Base-by-base conservation (phyloP, 2,888 invertebrate genomes). In the Iselma pallidipennis region DNA sequence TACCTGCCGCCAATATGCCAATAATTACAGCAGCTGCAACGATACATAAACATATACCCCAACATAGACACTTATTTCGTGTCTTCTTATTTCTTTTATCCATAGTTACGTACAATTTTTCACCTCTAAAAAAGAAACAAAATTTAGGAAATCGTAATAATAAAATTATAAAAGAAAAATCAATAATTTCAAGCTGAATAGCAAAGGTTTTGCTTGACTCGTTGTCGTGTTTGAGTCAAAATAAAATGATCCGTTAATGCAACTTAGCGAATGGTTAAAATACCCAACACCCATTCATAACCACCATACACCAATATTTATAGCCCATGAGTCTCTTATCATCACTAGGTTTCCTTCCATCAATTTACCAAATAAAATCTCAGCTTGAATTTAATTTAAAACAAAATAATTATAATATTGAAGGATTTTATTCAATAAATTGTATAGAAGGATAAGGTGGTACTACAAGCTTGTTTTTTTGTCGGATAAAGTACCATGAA, bases 31-130 rank as follows among this genome's bases (percentile, higher is more conserved):
- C 86, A 42, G 88, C 86, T 14, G 87, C 85, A 19, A 90, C 84
- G 52, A 90, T 82, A 23, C 88, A 83, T 37, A 89, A 83, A 65
- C 89, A 86, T 57, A 89, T 83, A 26, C 87, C 86, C 90, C 91
- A 91, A 78, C 91, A 91, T 21, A 86, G 78, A 71, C 85, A 84
- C 76, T 85, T 85, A 69, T 88, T 87, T 76, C 89, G 88, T 59
- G 87, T 85, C 74, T 88, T 88, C 77, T 87, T 88, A 49, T 88
- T 87, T 56, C 91, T 84, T 78, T 91, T 91, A 80, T 92, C 92
- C 76, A 91, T 91, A 12, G 92, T 92, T 62, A 92, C 90, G 78
- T 91, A 92, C 58, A 92, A 81, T 78, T 92, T 92, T 81, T 92
- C 92, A 58, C 92, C 91, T 81, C 92, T 91, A 86, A 56, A 87